A percentile compares a stretch with the other conserved stretches of the same genome.
Conservation (phyloP, 2,797 vertebrate genomes). For the Crocodylus rhombifer region DNA sequence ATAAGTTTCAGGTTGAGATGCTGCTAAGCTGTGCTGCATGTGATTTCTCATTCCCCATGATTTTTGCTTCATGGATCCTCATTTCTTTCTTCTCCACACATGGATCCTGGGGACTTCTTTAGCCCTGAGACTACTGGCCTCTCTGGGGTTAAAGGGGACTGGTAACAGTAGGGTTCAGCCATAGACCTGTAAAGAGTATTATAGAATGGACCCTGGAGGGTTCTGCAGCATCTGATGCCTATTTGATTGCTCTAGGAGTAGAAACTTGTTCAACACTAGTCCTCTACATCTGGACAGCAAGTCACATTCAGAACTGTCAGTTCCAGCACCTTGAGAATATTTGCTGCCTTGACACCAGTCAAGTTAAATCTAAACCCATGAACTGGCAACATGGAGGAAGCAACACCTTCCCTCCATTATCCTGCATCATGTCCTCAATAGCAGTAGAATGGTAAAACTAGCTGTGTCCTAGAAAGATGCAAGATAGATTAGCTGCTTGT, state of each 20-base stretch:
- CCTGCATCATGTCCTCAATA: neutral
- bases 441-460: neutral
- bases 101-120: neutral
- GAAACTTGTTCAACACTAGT: neutral
- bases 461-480: neutral
- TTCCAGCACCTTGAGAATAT: neutral
- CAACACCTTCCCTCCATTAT: neutral
- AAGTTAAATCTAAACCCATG: neutral
- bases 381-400: neutral
- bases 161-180: neutral
- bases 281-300: neutral
- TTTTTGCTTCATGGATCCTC: too few species aligned
- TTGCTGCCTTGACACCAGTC: neutral
- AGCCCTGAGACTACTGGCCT: neutral
- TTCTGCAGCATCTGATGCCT: neutral
- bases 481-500: neutral
- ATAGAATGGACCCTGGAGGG: neutral
- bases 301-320: neutral
- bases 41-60: too few species aligned
- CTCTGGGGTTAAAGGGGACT: neutral
- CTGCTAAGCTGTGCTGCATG: too few species aligned
- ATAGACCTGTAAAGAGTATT: neutral
- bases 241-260: neutral
- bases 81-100: neutral
- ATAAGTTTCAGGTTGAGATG: neutral